Evolutionary conservation across 2,888 invertebrate genomes (phyloP).

Genomic region (Aricia artaxerxes): DNA sequence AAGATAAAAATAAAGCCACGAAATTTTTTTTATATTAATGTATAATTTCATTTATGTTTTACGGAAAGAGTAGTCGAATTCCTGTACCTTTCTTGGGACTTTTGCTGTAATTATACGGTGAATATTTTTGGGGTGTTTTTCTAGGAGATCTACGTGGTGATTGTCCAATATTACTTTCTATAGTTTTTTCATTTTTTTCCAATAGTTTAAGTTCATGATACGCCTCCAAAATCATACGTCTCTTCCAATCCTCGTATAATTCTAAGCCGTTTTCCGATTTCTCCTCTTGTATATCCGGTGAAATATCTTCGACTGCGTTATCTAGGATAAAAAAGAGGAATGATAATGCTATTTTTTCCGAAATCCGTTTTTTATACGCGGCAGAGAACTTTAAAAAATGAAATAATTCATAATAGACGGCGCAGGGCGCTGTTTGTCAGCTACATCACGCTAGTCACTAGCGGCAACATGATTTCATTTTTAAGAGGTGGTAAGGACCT

Average conservation of each 20-base stretch:
- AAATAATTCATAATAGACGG: too few relatives aligned
- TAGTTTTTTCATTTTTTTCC: conserved; percentile 44
- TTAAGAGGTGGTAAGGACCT: too few relatives aligned
- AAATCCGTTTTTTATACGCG: background rate
- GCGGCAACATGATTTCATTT: too few relatives aligned
- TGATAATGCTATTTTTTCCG: background rate
- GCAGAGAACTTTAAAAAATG: background rate
- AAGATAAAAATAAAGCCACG: background rate
- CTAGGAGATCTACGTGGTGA: conserved; percentile 41
- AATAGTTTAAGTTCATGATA: conserved; percentile 56
- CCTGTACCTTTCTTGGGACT: conserved; percentile 51
- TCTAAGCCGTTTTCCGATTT: conserved; percentile 62
- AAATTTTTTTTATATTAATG: background rate
- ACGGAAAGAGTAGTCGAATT: conserved; percentile 63
- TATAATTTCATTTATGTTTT: background rate
- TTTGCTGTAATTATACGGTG: conserved; percentile 54
- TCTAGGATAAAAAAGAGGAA: conserved; percentile 44
- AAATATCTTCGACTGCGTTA: conserved; percentile 56
- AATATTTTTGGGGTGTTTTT: conserved; percentile 59
- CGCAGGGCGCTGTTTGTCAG: too few relatives aligned
- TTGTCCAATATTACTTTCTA: conserved; percentile 31
- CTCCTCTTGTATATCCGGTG: conserved; percentile 45
- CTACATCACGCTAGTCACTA: too few relatives aligned
- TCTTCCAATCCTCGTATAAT: conserved; percentile 83
- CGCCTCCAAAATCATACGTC: conserved; percentile 77